Conservation (phyloP, 2,888 invertebrate species). For the Meandrusa payeni region DNA sequence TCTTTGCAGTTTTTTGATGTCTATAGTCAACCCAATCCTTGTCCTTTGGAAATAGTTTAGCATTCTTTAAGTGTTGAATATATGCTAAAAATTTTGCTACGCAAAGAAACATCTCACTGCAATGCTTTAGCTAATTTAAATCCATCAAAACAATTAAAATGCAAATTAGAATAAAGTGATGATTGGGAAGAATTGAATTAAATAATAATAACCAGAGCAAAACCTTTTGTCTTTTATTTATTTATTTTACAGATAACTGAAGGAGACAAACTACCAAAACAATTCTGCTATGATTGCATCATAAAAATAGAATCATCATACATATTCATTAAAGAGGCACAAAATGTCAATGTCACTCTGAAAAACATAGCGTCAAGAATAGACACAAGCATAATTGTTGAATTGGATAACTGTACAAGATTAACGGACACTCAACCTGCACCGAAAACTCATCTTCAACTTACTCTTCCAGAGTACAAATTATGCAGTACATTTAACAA, state of each 20-base stretch:
- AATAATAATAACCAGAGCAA: no score
- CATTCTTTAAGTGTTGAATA: no score
- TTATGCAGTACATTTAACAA: conserved; percentile 43
- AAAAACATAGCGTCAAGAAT: conserved; percentile 54
- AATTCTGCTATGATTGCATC: conserved; percentile 72
- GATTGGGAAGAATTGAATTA: no score
- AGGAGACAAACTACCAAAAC: conserved; percentile 68
- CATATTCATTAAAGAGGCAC: conserved; percentile 67
- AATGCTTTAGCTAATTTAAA: no score
- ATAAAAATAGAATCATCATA: conserved; percentile 72
- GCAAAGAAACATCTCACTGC: no score
- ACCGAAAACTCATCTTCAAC: conserved; percentile 35
- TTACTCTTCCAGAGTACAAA: conserved; percentile 54
- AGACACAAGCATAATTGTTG: conserved; percentile 53
- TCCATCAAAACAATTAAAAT: no score
- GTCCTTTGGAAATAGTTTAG: no score
- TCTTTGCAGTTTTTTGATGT: no score
- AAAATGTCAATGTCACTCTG: conserved; percentile 54
- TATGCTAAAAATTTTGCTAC: no score
- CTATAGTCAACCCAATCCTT: no score
- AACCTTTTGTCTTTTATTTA: no score
- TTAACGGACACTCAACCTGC: conserved; percentile 26
- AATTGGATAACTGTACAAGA: conserved; percentile 38
- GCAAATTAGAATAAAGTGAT: no score
- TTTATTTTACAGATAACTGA: conserved; percentile 56